Conservation (phyloP, 1,140 invertebrate species). For the Diuraphis noxia region DNA sequence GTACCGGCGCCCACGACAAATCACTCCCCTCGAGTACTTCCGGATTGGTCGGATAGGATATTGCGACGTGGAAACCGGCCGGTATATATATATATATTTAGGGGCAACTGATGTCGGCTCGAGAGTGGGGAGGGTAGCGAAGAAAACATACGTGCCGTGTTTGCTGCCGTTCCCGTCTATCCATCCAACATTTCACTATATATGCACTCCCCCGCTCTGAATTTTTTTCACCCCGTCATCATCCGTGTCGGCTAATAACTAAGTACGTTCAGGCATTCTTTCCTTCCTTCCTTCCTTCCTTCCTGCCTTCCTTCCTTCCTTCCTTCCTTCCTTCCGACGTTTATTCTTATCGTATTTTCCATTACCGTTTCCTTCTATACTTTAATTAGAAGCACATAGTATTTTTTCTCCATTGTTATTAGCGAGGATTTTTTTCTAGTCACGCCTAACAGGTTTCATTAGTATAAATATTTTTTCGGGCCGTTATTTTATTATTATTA, state of each 20-base stretch:
- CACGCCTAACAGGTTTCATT: neutral
- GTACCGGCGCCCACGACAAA: slow-evolving; percentile 49
- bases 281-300: slow-evolving; percentile 46
- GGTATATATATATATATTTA: neutral
- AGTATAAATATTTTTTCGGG: neutral
- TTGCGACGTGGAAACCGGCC: slow-evolving; percentile 29
- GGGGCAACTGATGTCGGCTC: neutral
- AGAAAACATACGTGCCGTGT: slow-evolving; percentile 49
- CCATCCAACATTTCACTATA: slow-evolving; percentile 21
- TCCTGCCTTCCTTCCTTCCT: slow-evolving; percentile 48
- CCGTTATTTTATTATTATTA: neutral
- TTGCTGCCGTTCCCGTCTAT: slow-evolving; percentile 4
- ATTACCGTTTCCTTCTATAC: slow-evolving; percentile 42
- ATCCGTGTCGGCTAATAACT: slow-evolving; percentile 36
- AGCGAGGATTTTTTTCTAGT: neutral
- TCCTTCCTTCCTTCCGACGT: slow-evolving; percentile 49
- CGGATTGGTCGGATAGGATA: slow-evolving; percentile 50
- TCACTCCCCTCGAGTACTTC: slow-evolving; percentile 54
- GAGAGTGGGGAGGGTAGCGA: neutral
- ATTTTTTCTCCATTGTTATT: neutral
- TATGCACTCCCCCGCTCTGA: neutral
- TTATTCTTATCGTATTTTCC: slow-evolving; percentile 49
- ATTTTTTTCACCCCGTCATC: neutral
- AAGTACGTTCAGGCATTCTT: slow-evolving; percentile 51
- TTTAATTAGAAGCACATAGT: slow-evolving; percentile 34